Evolutionary conservation across 2,113 vertebrate species (phyloP), one percentile per base, ranked within the genome.

Genomic region (Halcyon malimbica): DNA sequence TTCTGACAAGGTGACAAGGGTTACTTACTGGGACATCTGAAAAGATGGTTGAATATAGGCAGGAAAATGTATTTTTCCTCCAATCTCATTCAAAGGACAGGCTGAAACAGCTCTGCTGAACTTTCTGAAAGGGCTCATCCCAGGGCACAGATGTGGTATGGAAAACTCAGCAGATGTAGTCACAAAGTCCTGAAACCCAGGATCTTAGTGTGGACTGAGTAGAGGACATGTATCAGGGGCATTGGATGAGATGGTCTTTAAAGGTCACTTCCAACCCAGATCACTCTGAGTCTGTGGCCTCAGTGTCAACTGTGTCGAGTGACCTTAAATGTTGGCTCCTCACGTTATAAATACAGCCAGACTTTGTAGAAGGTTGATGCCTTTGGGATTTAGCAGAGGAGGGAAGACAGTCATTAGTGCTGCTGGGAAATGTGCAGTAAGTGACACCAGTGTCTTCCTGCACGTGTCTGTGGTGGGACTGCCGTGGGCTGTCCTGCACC

Each of bases 381-480:
- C 53, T 9, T 1, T 13, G 39, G 20, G 4, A 8, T 77, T 91
- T 28, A 18, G 6, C 35, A 73, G 35, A 65, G 31, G 37, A 56
- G 37, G 8, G 35, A 41, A 60, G 11, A 37, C 5, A 59, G 11
- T 50, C 39, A 13, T 28, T 4, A 19, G 28, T 2, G 39, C 53
- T 60, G 39, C 33, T 28, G 46, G 26, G 44, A 37, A 4, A 11
- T 16, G 24, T 24, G 29, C 24, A 11, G 3, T 0, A 31, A 25
- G 14, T 21, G 42, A 68, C 56, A 44, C 7, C 7, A 2, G 10
- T 3, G 15, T 13, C 64, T n/a, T 57, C 13, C 25, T 44, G 2
- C 1, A 1, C 2, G 11, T 67, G 48, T 18, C 44, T 18, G 18
- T 10, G 9, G 28, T 1, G 0, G 4, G 16, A 24, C 25, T 64